These are phyloP conservation scores for Artemisiospiza belli DNA, from an alignment of 2,113 vertebrate species.

Conservation along the genomic window DNA sequence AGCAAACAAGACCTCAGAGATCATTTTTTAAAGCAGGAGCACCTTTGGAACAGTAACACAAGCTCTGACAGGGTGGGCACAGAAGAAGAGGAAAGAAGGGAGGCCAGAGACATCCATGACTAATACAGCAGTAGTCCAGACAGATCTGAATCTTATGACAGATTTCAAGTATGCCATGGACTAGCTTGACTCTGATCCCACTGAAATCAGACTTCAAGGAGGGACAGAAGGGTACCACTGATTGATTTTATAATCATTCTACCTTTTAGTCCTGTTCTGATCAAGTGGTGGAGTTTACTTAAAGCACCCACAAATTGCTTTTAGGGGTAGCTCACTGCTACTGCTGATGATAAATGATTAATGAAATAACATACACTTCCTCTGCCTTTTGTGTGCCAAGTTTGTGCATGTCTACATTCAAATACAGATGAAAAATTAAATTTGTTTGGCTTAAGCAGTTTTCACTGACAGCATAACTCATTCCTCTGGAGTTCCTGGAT, in stretches of 20 bases:
- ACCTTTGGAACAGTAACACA: background rate
- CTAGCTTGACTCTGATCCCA: background rate
- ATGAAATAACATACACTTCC: slow-evolving; percentile 6
- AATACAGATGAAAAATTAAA: slow-evolving; percentile 46
- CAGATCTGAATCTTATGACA: background rate
- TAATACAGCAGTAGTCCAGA: slow-evolving; percentile 4
- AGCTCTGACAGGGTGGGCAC: background rate
- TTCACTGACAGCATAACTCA: slow-evolving; percentile 42
- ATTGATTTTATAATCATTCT: background rate
- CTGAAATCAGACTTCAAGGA: background rate
- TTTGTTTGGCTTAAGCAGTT: slow-evolving; percentile 13
- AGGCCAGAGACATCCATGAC: background rate
- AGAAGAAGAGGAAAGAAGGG: background rate
- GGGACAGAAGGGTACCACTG: background rate
- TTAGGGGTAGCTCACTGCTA: background rate
- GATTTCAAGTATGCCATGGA: background rate
- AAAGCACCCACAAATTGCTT: background rate
- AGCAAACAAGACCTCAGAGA: background rate
- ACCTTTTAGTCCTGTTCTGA: background rate
- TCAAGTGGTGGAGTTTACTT: background rate
- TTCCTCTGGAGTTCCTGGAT: slow-evolving; percentile 48
- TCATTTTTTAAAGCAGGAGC: background rate
- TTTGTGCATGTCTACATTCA: slow-evolving; percentile 39
- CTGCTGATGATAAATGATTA: background rate
- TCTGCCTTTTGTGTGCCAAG: background rate